Percentiles rank a stretch among this genome's conserved stretches.
These are phyloP conservation scores for Rousettus leschenaultii DNA, from an alignment of 2,113 vertebrate genomes.

Conservation along the genomic window DNA sequence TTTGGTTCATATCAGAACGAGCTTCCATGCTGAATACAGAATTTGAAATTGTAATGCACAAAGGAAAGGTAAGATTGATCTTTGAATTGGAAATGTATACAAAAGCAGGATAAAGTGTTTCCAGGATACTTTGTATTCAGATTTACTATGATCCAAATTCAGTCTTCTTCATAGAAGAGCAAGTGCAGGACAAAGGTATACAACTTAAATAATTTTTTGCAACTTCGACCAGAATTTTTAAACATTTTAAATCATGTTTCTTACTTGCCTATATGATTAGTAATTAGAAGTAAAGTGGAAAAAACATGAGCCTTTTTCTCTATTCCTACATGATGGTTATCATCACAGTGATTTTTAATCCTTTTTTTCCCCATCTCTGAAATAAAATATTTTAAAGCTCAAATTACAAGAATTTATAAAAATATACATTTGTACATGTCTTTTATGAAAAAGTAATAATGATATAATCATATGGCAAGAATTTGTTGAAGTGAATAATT, in stretches of 20 bases:
- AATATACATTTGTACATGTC: neutral
- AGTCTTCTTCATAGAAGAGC: neutral
- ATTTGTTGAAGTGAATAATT: conserved; percentile 1
- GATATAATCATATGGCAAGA: neutral
- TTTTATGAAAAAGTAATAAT: conserved; percentile 12
- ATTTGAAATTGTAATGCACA: neutral
- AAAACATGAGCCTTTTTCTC: neutral
- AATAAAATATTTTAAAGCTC: conserved; percentile 9
- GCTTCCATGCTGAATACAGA: neutral
- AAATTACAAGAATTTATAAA: neutral
- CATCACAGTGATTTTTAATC: neutral
- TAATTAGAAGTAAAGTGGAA: neutral
- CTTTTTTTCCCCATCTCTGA: neutral
- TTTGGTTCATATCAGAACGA: neutral
- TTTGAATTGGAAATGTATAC: neutral
- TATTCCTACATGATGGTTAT: neutral
- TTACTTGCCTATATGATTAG: conserved; percentile 12
- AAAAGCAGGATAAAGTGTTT: neutral
- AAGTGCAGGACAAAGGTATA: neutral
- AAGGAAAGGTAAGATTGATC: neutral
- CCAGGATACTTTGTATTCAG: neutral
- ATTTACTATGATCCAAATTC: neutral
- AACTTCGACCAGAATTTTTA: neutral
- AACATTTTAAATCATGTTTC: conserved; percentile 32
- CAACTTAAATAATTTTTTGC: neutral